Base-by-base conservation (phyloP, 1,140 invertebrate species). In the Dolichoris vasculosae region DNA sequence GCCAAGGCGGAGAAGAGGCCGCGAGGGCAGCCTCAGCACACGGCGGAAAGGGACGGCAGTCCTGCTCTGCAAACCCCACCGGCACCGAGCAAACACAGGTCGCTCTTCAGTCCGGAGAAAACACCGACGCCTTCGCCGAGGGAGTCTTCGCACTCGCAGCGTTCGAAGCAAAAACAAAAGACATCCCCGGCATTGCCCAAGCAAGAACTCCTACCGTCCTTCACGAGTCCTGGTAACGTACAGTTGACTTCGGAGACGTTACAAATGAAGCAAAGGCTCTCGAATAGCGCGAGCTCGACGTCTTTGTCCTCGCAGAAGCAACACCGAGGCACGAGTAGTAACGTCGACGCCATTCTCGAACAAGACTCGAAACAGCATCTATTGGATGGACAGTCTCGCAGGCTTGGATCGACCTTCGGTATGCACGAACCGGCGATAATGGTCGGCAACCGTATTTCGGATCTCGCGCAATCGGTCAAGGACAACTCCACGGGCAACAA, bases 91-190 rank as follows among this genome's bases (percentile, higher is more conserved):
- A 90, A 90, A 78, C 89, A 91, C 3, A 92, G 90, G 71, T 94
- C 93, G 0, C 82, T 94, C 0, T 95, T 95, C 86, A 95, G 94
- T 75, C 95, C 94, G 0, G 94, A 94, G 82, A 94, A 94, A 88
- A 88, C 91, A 20, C 88, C 91, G 64, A 71, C 77, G 1, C 59
- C 75, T 0, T 55, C 84, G 9, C 79, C 78, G 0, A 86, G 90
- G 26, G 88, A 90, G 51, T 86, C 84, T 0, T 86, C 86, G 23
- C 87, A 90, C 73, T 87, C 86, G 40, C 90, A 91, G 59, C 88
- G 87, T 76, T 87, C 89, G 67, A 92, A 91, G 69, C 89, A 89
- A 32, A 92, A 91, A 51, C 90, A 89, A 43, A 93, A 91, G 82
- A 91, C 90, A 9, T 89, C 91, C 17, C 90, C 90, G 0, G 87